Evolutionary conservation across 2,113 vertebrate species (phyloP), one percentile per base, ranked within the genome.

Genomic region (Bos taurus): DNA sequence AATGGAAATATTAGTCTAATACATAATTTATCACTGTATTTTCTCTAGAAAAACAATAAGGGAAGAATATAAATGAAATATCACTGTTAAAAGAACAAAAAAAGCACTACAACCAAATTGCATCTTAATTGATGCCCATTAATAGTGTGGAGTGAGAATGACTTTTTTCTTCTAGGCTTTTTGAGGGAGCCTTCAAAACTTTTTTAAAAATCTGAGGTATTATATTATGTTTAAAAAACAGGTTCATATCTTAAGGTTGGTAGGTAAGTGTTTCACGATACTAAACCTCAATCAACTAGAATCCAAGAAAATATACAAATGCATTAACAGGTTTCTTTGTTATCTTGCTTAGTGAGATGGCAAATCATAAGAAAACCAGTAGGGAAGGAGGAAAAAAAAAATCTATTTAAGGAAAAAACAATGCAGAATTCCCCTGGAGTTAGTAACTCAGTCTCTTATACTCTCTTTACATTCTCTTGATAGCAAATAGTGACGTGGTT

Each of bases 41-140:
- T 93, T 96, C 62, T 83, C 48, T 54, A 95, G 90, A 67, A 95
- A 92, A 86, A 89, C 85, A 85, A 87, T 88, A 88, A 87, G 50
- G 57, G 28, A 77, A 88, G 91, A 62, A 82, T 91, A 88, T 56
- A 94, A 95, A 93, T 78, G 88, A 97, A 67, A 59, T 57, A 83
- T 94, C 86, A 83, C 17, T 46, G 59, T 59, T 56, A 67, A 95
- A 95, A 83, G 50, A 30, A 80, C 16, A 91, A 80, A 62, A 60
- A 67, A 74, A 94, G 50, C 23, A 67, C 46, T 94, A 56, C 12
- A 93, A 91, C 16, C 12, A 82, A 87, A 95, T 48, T 96, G 30
- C 25, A 90, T 87, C 50, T 78, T 46, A 83, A 60, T 30, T 89
- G 60, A 88, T 33, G 52, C 0, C 60, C 78, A 94, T 90, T 86